Conservation (phyloP, 1,140 invertebrate genomes). For the Hormaphis cornu region DNA sequence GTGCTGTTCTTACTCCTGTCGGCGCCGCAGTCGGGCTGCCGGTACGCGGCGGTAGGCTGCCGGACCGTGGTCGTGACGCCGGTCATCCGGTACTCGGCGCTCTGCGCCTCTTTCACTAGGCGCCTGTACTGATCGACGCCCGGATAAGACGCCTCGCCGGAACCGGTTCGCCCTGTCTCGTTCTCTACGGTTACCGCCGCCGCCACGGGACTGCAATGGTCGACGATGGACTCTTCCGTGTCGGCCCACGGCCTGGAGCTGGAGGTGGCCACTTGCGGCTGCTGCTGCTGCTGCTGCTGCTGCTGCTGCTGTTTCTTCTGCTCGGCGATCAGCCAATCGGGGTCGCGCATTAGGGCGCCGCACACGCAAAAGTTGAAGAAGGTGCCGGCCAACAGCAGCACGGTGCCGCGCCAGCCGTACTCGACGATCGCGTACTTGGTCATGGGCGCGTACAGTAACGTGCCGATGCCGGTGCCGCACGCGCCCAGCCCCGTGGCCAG, state of each 20-base stretch:
- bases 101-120: conserved; percentile 41
- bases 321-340: conserved; percentile 61
- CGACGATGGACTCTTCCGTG: conserved; percentile 26
- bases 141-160: neutral
- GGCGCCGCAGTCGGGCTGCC: neutral
- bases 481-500: conserved; percentile 88
- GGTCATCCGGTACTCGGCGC: conserved; percentile 40
- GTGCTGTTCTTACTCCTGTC: neutral
- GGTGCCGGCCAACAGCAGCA: conserved; percentile 69
- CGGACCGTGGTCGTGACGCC: conserved; percentile 38
- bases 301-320: conserved; percentile 49
- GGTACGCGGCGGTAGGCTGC: conserved; percentile 36
- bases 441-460: conserved; percentile 84
- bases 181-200: neutral
- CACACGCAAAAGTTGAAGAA: conserved; percentile 82
- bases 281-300: conserved; percentile 40
- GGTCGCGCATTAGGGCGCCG: conserved; percentile 71
- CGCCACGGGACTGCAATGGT: neutral
- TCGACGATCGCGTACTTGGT: conserved; percentile 63
- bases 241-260: neutral
- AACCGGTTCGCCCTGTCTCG: neutral
- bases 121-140: conserved; percentile 29
- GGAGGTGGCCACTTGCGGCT: neutral
- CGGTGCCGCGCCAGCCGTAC: conserved; percentile 77
- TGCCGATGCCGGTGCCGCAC: conserved; percentile 75